Base-by-base conservation (phyloP, 1,140 invertebrate genomes). In the Trachymyrmex septentrionalis region DNA sequence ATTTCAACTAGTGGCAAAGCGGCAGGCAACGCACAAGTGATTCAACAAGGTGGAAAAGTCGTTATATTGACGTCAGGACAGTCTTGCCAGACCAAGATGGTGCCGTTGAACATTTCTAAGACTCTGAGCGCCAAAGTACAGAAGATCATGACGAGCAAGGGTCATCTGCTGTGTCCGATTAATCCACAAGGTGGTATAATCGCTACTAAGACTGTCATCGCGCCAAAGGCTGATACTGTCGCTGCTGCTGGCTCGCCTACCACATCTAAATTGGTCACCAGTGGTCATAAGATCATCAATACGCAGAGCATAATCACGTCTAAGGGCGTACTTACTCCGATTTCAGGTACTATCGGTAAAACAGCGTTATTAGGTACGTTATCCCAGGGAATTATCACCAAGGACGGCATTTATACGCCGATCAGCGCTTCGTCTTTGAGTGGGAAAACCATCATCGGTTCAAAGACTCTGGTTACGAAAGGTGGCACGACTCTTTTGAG, bases 151-250 rank as follows among this genome's bases (percentile, higher is more conserved):
- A 93, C 93, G 0, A 94, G 90, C 30, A 94, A 94, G 48, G 92
- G 93, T 1, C 93, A 95, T 82, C 63, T 95, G 12, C 90, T 91
- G 24, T 87, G 90, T 14, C 82, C 91, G 10, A 87, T 93, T 6
- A 91, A 77, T 66, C 66, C 92, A 10, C 91, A 92, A 30, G 87
- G 85, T 81, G 81, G 81, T 78, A 87, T 93, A 16, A 71, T 96
- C 24, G 94, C 94, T 53, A 95, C 95, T 1, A 96, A 96, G 88
- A 91, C 96, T 7, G 95, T 67, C 6, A 48, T 96, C 21, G 93
- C 95, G 1, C 88, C 89, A 88, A 95, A 93, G 73, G 85, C 71
- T 27, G 92, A 94, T 24, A 64, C 48, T 21, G 48, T 48, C 1
- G 27, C 61, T 24, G 19, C 44, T 2, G 9, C 63, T 44, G 19